These are phyloP conservation scores for Dromaius novaehollandiae DNA, from an alignment of 2,113 vertebrate species.

Conservation along the genomic window DNA sequence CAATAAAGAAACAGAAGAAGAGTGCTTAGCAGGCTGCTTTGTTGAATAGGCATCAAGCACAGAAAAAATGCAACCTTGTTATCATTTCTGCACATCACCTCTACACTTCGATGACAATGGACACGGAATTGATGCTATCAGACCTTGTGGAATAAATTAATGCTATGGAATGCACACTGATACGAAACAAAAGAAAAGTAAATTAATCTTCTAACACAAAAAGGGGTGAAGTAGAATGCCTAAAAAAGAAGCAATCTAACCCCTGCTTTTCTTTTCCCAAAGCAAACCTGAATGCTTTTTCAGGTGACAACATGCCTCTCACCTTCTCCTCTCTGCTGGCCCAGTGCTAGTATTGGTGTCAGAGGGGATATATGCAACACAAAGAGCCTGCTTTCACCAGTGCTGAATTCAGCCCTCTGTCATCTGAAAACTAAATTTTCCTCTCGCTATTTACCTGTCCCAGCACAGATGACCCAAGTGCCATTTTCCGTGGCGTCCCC, in stretches of 20 bases:
- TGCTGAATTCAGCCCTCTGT: not conserved
- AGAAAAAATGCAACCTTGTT: constrained; percentile 40
- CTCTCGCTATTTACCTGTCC: not conserved
- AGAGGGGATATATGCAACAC: not conserved
- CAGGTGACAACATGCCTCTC: not conserved
- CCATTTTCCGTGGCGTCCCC: not conserved
- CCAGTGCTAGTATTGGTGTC: not conserved
- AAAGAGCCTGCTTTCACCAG: not conserved
- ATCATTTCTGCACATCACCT: constrained; percentile 26
- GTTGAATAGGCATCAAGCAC: constrained; percentile 21
- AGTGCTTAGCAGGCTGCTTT: constrained; percentile 19
- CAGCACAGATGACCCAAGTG: not conserved
- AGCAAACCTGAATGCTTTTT: not conserved
- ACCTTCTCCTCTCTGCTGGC: not conserved
- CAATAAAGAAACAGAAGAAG: not conserved
- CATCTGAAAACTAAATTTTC: not conserved
- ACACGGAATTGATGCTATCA: constrained; percentile 25
- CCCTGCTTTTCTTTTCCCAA: not conserved
- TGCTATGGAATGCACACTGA: not conserved
- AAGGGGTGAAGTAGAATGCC: not conserved
- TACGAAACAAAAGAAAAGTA: constrained; percentile 23
- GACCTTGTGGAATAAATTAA: constrained; percentile 52
- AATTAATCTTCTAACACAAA: constrained; percentile 5
- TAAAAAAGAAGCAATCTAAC: not conserved
- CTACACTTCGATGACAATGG: not conserved